Base-by-base conservation (phyloP, 1,140 invertebrate genomes). In the Olivierus martensii region DNA sequence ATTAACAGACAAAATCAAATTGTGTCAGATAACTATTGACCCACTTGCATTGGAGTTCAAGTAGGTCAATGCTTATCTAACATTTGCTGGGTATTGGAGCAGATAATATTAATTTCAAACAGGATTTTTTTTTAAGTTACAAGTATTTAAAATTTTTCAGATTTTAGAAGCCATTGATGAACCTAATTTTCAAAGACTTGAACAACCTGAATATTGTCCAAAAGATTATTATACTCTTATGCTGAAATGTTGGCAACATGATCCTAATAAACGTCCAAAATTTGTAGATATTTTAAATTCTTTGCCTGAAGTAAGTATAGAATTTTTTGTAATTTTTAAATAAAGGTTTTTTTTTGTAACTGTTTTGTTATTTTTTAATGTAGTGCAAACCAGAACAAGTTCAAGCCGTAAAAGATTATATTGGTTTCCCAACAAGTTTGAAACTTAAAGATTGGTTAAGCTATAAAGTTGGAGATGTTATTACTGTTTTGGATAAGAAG, bases 151-250 rank as follows among this genome's bases (percentile, higher is more conserved):
- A 17, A 38, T 61, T 28, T 0, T 92, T 88, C 84, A 98, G 73
- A 97, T 97, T 57, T 69, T 97, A 2, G 87, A 94, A 65, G 85
- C 90, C 0, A 93, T 98, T 48, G 93, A 97, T 69, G 80, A 84
- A 52, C 91, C 94, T 2, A 87, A 89, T 63, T 48, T 54, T 14
- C 73, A 90, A 72, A 73, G 87, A 42, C 70, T 94, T 28, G 90
- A 95, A 65, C 79, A 87, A 59, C 94, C 94, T 0, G 87, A 94
- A 60, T 87, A 86, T 57, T 97, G 93, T 71, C 91, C 94, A 0
- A 80, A 83, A 51, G 88, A 92, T 14, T 90, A 93, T 67, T 97
- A 91, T 63, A 74, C 77, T 4, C 67, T 93, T 9, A 97, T 98
- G 92, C 73, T 83, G 45, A 83, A 91, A 63, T 97, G 93, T 67